Base-by-base conservation (phyloP, 2,797 vertebrate genomes). In the Malacoctenus gilli region DNA sequence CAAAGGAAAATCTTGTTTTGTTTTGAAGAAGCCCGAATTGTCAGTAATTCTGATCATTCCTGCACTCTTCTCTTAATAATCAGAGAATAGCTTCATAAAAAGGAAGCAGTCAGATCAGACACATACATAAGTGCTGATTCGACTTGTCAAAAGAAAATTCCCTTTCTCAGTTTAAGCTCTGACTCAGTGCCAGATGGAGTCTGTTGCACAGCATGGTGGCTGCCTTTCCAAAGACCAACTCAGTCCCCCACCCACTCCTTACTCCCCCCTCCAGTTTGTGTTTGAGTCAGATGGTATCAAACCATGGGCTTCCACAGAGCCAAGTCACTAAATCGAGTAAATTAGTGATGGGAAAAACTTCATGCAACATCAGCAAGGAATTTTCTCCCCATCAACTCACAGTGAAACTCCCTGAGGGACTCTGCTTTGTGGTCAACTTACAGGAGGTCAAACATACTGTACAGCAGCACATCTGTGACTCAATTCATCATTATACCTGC, bases 1-100 rank as follows among this genome's bases (percentile, higher is more conserved):
- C 35, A 58, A 36, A 47, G 70, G 86, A n/a, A 90, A 91, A 92
- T 91, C 89, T 87, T 91, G 93, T 93, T 87, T 90, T 89, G 83
- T 69, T 90, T 84, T 86, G 89, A 92, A 87, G 62, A 80, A 77
- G 79, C 81, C 89, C 14, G 63, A 65, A 77, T 84, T 85, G 85
- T 89, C 86, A 90, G 84, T 86, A 85, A 88, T 81, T 83, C 68
- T 36, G 57, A 41, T 57, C 48, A 28, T 59, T 40, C 46, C 57
- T 53, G 75, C 39, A 41, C 72, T 58, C 58, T 76, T 77, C 66
- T n/a, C n/a, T n/a, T n/a, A n/a, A n/a, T n/a, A n/a, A n/a, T 54
- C 32, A 32, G 61, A 68, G 64, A 69, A 61, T 20, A 43, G 63
- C 74, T n/a, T n/a, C 61, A 40, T 28, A 40, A 58, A 76, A 63